These are phyloP conservation scores for Macquaria australasica DNA, from an alignment of 2,113 vertebrate genomes.

Conservation along the genomic window DNA sequence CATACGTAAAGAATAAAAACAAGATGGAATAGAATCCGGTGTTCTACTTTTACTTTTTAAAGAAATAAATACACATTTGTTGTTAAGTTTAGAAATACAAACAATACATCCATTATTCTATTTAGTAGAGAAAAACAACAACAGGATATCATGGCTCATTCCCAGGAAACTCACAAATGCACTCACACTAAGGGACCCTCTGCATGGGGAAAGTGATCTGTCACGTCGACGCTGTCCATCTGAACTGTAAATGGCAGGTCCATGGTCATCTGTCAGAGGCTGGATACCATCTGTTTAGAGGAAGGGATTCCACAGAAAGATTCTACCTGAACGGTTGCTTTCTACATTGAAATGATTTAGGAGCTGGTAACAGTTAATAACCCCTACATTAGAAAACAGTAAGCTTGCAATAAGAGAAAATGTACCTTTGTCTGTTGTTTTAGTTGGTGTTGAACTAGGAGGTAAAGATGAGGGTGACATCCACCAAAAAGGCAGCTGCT, in stretches of 20 bases:
- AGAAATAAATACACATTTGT: conserved; percentile 7
- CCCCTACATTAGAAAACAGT: not conserved
- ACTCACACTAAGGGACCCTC: conserved; percentile 64
- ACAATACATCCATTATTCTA: not conserved
- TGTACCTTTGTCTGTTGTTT: conserved; percentile 53
- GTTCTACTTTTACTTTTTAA: not conserved
- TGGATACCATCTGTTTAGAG: conserved; percentile 32
- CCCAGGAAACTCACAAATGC: conserved; percentile 17
- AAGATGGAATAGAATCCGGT: not conserved
- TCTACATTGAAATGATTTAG: not conserved
- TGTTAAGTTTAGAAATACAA: not conserved
- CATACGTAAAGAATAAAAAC: not conserved
- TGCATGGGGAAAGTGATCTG: conserved; percentile 50
- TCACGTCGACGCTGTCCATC: conserved; percentile 19
- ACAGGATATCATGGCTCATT: not conserved
- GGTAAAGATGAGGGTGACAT: conserved; percentile 70
- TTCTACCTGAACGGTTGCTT: not conserved
- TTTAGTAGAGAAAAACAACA: not conserved
- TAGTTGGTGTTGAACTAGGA: conserved; percentile 71
- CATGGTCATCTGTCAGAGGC: conserved; percentile 37
- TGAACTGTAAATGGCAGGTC: conserved; percentile 33
- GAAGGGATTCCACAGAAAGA: not conserved
- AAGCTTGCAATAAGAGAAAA: not conserved
- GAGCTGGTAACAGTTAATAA: not conserved
- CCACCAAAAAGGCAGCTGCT: conserved; percentile 88